Evolutionary conservation across 1,140 invertebrate genomes (phyloP).

Genomic region (Eueides isabella): DNA sequence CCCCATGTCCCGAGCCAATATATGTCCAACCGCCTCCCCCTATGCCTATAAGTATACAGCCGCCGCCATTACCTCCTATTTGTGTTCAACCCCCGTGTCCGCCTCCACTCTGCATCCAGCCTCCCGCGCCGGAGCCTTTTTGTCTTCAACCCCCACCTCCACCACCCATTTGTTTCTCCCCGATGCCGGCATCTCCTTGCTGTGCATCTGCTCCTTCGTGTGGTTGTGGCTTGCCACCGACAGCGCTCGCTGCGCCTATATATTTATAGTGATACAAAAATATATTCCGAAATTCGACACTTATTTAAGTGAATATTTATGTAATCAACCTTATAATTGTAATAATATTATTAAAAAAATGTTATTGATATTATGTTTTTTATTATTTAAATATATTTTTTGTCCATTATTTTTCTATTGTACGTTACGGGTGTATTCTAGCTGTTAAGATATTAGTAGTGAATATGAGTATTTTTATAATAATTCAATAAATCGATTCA

Average conservation of each 20-base stretch:
- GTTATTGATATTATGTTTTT: constrained; percentile 11
- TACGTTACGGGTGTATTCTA: no score
- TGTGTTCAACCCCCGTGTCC: constrained; percentile 63
- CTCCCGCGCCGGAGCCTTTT: constrained; percentile 59
- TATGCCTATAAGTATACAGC: constrained; percentile 58
- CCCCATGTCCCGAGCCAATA: constrained; percentile 62
- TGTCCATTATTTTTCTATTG: background rate
- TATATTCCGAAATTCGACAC: background rate
- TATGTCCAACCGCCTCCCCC: constrained; percentile 58
- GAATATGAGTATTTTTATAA: no score
- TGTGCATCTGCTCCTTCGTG: constrained; percentile 43
- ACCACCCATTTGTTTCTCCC: constrained; percentile 62
- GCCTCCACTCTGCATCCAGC: constrained; percentile 61
- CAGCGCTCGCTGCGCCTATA: constrained; percentile 53
- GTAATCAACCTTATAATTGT: background rate
- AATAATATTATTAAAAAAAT: background rate
- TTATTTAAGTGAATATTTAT: background rate
- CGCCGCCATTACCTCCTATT: constrained; percentile 62
- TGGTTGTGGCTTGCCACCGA: constrained; percentile 43
- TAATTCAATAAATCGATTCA: no score
- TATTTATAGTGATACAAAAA: constrained; percentile 50
- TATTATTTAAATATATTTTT: background rate
- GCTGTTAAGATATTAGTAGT: no score
- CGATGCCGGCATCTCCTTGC: constrained; percentile 43
- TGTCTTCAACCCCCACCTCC: constrained; percentile 62